A percentile compares a stretch with the other conserved stretches of the same genome.
phyloP scores from a whole-genome alignment of 1,140 invertebrate species.

The Steinernema feltiae region DNA sequence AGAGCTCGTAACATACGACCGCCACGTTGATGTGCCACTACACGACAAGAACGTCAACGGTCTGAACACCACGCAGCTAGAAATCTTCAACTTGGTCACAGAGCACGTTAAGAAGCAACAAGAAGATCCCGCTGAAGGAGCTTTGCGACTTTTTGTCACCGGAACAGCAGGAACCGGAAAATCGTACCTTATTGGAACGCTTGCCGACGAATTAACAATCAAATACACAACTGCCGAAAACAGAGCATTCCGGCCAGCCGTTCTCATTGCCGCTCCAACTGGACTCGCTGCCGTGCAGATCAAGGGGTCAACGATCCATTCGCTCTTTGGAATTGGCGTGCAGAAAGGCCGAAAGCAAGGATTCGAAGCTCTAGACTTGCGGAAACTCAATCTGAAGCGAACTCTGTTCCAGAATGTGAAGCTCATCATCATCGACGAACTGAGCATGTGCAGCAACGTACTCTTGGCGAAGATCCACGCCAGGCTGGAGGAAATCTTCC shows the following conservation, averaged over 20 bases:
- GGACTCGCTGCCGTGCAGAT: slow-evolving; percentile 16
- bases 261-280: slow-evolving; percentile 17
- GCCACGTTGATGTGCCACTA: background rate
- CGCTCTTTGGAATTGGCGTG: background rate
- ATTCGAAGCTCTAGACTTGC: background rate
- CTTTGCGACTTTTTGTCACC: background rate
- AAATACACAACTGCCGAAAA: background rate
- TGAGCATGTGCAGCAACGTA: slow-evolving; percentile 4
- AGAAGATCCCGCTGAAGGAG: background rate
- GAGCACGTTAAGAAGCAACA: background rate
- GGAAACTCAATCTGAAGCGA: background rate
- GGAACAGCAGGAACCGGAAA: slow-evolving; percentile 20
- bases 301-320: slow-evolving; percentile 12
- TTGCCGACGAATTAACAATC: background rate
- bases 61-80: background rate
- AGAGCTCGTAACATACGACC: background rate
- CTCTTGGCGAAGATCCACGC: slow-evolving; percentile 7
- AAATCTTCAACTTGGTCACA: background rate
- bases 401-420: background rate
- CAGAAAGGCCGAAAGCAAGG: background rate
- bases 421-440: slow-evolving; percentile 23
- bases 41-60: background rate
- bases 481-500: slow-evolving; percentile 14
- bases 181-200: slow-evolving; percentile 8
- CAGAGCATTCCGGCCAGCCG: background rate